A percentile compares a stretch with the other conserved stretches of the same genome.
Evolutionary conservation across 1,140 invertebrate genomes (phyloP).

Genomic region (Drosophila novamexicana): DNA sequence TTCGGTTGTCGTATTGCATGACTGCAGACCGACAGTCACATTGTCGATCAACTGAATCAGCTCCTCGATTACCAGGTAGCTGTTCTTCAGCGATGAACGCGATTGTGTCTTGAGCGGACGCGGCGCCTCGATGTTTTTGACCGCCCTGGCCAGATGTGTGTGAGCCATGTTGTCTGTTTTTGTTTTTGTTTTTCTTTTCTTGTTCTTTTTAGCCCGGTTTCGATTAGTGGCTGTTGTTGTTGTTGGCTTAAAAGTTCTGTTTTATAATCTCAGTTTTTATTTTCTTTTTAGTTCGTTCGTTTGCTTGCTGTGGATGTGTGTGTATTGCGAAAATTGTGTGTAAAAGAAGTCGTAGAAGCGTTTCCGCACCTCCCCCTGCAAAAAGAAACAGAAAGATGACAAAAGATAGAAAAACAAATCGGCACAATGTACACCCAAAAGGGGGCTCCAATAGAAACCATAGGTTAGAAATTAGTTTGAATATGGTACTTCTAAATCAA

Average conservation of each 20-base stretch:
- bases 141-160: constrained; percentile 84
- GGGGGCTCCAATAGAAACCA: constrained; percentile 18
- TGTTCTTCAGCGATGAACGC: constrained; percentile 78
- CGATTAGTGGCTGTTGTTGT: constrained; percentile 28
- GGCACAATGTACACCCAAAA: neutral
- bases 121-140: constrained; percentile 90
- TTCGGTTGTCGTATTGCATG: constrained; percentile 84
- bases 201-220: constrained; percentile 40
- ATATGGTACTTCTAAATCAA: neutral
- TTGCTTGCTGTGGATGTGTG: constrained; percentile 41
- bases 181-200: constrained; percentile 2
- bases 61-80: constrained; percentile 86
- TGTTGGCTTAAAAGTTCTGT: constrained; percentile 47
- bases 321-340: constrained; percentile 35
- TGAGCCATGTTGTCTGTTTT: constrained; percentile 68
- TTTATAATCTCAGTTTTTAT: constrained; percentile 35
- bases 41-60: constrained; percentile 89
- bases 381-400: constrained; percentile 23
- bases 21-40: constrained; percentile 88
- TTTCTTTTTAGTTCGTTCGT: constrained; percentile 58
- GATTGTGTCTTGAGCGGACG: constrained; percentile 88
- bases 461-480: constrained; percentile 20
- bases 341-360: constrained; percentile 71
- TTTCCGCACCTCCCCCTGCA: constrained; percentile 83
- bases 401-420: neutral